Conservation (phyloP, 2,797 vertebrate genomes). For the Sebastes baramenuke region DNA sequence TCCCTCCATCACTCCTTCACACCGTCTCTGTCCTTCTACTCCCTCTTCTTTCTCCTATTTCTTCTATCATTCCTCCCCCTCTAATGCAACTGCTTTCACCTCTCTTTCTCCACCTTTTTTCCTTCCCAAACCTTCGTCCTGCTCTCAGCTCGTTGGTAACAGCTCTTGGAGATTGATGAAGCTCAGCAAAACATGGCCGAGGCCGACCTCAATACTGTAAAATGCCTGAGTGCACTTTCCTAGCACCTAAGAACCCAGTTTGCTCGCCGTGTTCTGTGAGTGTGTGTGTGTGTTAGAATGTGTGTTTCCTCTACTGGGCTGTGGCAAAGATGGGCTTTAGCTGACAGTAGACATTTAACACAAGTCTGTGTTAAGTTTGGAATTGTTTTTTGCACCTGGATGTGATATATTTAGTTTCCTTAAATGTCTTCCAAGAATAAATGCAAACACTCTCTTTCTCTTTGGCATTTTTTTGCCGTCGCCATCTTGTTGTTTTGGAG, state of each 20-base stretch:
- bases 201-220: conserved; percentile 66
- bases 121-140: conserved; percentile 7
- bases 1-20: background rate
- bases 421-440: conserved; percentile 26
- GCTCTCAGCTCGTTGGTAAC: conserved; percentile 51
- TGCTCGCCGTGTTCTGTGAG: conserved; percentile 4
- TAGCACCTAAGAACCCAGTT: conserved; percentile 42
- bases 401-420: conserved; percentile 40
- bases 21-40: background rate
- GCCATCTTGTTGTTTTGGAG: too few relatives aligned
- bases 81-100: background rate
- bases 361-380: conserved; percentile 22
- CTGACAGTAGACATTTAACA: conserved; percentile 53
- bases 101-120: background rate
- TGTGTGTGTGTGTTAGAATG: conserved; percentile 18
- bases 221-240: conserved; percentile 62
- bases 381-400: conserved; percentile 47
- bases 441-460: background rate
- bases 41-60: background rate
- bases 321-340: conserved; percentile 36
- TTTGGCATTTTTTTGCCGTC: too few relatives aligned
- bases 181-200: conserved; percentile 66
- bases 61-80: background rate
- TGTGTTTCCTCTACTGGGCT: conserved; percentile 4
- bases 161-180: conserved; percentile 70